phyloP scores from a whole-genome alignment of 2,888 invertebrate species.

The Macaria notata region DNA sequence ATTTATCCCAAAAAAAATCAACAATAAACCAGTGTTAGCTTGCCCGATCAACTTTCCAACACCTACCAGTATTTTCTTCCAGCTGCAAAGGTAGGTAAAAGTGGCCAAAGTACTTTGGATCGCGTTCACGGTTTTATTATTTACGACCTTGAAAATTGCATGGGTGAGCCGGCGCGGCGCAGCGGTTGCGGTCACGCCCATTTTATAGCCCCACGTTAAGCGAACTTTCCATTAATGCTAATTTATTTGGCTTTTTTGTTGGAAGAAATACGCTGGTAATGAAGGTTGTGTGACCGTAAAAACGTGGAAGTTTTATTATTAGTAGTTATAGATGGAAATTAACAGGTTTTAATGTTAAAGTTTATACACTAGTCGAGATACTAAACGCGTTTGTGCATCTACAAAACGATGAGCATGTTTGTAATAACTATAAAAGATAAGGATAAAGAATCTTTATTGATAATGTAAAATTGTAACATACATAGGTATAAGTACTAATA shows the following conservation, averaged over 20 bases:
- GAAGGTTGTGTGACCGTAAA: not conserved
- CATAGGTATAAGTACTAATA: too few species aligned
- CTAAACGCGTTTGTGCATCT: too few species aligned
- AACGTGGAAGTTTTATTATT: not conserved
- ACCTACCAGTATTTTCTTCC: not conserved
- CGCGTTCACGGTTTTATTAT: slow-evolving; percentile 77
- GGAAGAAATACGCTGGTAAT: slow-evolving; percentile 41
- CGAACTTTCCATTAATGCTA: slow-evolving; percentile 64
- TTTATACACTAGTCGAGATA: too few species aligned
- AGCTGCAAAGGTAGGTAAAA: slow-evolving; percentile 37
- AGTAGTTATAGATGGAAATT: too few species aligned
- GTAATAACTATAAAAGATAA: too few species aligned
- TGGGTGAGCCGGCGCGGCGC: slow-evolving; percentile 73
- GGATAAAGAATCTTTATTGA: too few species aligned
- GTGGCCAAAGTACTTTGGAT: slow-evolving; percentile 77
- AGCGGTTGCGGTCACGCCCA: slow-evolving; percentile 76
- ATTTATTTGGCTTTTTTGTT: slow-evolving; percentile 60
- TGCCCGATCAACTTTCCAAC: too few species aligned
- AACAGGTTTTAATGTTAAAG: too few species aligned
- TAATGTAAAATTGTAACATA: too few species aligned
- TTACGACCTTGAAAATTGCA: slow-evolving; percentile 81
- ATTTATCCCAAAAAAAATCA: too few species aligned
- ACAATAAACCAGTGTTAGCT: too few species aligned
- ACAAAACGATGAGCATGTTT: too few species aligned
- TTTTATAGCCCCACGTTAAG: slow-evolving; percentile 74